Percentiles rank a stretch among this genome's conserved stretches.
Conservation (phyloP, 2,797 vertebrate genomes). For the Austrolebias charrua region DNA sequence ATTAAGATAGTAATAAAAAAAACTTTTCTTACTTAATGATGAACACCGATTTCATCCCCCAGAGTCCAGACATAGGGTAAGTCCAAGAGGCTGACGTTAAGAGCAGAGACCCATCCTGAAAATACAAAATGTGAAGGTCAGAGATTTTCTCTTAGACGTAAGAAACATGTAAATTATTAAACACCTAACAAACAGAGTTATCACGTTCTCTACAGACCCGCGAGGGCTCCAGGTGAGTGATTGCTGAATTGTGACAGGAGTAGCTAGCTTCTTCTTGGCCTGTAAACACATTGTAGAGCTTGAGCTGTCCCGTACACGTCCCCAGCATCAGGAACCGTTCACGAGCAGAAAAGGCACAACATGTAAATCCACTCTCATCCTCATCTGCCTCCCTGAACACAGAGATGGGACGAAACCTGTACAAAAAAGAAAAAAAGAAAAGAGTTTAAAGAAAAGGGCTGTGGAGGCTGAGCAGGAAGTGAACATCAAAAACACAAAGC, state of each 20-base stretch:
- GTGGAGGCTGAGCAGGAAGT: neutral
- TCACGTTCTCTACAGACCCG: conserved; percentile 79
- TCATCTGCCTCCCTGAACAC: conserved; percentile 98
- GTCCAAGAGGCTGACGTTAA: conserved; percentile 97
- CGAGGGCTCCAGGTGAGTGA: conserved; percentile 98
- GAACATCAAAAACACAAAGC: conserved; percentile 4
- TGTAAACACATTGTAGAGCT: conserved; percentile 98
- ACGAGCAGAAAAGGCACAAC: conserved; percentile 96
- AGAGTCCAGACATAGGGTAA: conserved; percentile 94
- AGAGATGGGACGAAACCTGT: conserved; percentile 96
- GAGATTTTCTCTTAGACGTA: too few species aligned
- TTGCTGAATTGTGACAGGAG: conserved; percentile 96
- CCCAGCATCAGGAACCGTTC: conserved; percentile 98
- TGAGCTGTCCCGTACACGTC: conserved; percentile 95
- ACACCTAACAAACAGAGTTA: neutral
- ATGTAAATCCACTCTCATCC: conserved; percentile 97
- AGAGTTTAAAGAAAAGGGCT: neutral
- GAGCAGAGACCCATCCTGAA: conserved; percentile 93
- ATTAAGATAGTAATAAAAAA: too few species aligned
- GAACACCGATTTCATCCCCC: conserved; percentile 99
- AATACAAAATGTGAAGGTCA: conserved; percentile 8
- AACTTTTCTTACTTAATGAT: conserved; percentile 92
- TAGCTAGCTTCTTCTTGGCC: conserved; percentile 98
- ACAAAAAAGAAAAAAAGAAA: neutral
- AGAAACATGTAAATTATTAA: neutral